Evolutionary conservation across 2,888 invertebrate species (phyloP).

Genomic region (Tetramorium bicarinatum): DNA sequence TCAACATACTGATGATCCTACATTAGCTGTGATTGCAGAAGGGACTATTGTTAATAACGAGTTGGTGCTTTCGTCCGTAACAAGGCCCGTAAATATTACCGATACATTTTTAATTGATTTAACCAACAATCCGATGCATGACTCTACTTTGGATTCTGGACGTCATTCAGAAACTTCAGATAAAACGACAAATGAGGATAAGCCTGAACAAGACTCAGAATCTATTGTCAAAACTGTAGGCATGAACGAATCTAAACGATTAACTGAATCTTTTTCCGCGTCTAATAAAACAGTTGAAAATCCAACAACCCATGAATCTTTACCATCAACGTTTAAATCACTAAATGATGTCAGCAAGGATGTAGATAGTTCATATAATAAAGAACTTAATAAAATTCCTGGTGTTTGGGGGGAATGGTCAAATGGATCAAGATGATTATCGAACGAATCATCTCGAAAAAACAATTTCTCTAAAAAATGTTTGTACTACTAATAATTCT

Average conservation of each 20-base stretch:
- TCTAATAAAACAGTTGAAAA: not conserved
- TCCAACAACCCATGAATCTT: not conserved
- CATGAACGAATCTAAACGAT: not conserved
- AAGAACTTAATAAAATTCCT: too few relatives aligned
- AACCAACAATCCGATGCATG: not conserved
- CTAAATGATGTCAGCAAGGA: not conserved
- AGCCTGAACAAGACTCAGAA: not conserved
- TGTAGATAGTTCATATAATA: not conserved
- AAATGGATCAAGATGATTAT: not conserved
- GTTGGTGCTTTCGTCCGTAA: not conserved
- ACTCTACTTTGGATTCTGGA: not conserved
- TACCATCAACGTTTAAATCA: not conserved
- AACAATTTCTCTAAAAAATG: not conserved
- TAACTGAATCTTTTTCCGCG: not conserved
- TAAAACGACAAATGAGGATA: not conserved
- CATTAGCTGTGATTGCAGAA: not conserved
- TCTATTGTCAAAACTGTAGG: not conserved
- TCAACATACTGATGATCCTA: not conserved
- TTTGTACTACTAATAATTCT: not conserved
- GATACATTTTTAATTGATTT: not conserved
- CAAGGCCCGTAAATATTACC: not conserved
- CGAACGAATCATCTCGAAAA: not conserved
- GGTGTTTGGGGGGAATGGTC: not conserved
- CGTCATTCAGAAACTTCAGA: not conserved
- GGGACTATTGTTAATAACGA: not conserved